Evolutionary conservation across 2,888 invertebrate species (phyloP), one percentile per base, ranked within the genome.

Genomic region (Kryphioiulus occultus): DNA sequence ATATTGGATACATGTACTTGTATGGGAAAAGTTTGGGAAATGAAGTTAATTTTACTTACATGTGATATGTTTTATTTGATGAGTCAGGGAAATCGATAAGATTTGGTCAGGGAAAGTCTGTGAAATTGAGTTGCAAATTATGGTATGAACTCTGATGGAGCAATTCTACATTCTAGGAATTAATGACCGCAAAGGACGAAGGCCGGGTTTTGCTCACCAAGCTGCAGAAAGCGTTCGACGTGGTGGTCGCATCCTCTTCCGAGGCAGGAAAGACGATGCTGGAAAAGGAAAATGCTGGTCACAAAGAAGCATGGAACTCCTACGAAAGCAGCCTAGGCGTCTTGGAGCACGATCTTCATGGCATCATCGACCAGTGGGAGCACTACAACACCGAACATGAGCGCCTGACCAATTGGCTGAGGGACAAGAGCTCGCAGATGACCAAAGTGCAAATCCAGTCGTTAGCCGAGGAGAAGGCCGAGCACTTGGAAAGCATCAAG

Each of bases 381-480:
- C 95, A 95, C 88, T 98, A 98, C 92, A 98, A 98, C 91, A 94
- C 94, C 84, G 95, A 95, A 44, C 93, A 97, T 83, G 96, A 97
- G 89, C 93, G 94, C 35, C 94, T 97, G 47, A 95, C 95, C 17
- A 95, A 95, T 90, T 98, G 98, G 98, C 95, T 98, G 89, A 95
- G 96, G 90, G 93, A 94, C 42, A 95, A 95, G 91, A 98, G 98
- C 93, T 94, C 95, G 12, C 94, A 95, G 88, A 96, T 98, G 91
- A 95, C 97, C 87, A 96, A 98, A 90, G 97, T 97, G 91, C 95
- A 95, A 89, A 93, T 97, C 3, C 95, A 96, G 91, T 95, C 96
- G 0, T 95, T 95, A 0, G 92, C 97, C 30, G 93, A 95, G 86
- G 97, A 97, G 90, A 99, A 98, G 92, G 94, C 95, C 90, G 93